Evolutionary conservation across 2,888 invertebrate species (phyloP).

Genomic region (Drosophila leonis): DNA sequence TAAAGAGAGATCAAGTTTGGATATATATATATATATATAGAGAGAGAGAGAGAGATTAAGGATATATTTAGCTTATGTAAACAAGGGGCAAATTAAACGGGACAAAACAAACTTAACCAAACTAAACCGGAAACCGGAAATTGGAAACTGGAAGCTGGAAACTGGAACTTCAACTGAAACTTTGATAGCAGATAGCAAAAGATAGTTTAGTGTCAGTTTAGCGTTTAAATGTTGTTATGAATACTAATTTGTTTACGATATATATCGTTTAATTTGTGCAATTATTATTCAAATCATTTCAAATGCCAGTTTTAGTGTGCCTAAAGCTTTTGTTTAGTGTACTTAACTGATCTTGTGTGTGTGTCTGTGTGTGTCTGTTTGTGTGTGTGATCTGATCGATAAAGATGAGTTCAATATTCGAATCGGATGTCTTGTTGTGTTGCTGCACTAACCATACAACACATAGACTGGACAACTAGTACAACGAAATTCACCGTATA

Average conservation of each 20-base stretch:
- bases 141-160: slow-evolving; percentile 10
- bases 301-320: slow-evolving; percentile 2
- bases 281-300: slow-evolving; percentile 1
- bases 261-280: neutral
- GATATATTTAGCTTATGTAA: neutral
- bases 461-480: no score
- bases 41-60: slow-evolving; percentile 2
- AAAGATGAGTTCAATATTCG: neutral
- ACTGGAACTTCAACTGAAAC: slow-evolving; percentile 13
- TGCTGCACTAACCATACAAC: no score
- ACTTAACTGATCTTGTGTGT: slow-evolving; percentile 20
- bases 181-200: slow-evolving; percentile 29
- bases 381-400: neutral
- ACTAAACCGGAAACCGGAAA: slow-evolving; percentile 12
- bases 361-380: neutral
- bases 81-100: slow-evolving; percentile 14
- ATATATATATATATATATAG: neutral
- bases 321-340: slow-evolving; percentile 6
- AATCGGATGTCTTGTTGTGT: neutral
- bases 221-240: slow-evolving; percentile 6
- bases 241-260: neutral
- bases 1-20: slow-evolving; percentile 13
- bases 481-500: no score
- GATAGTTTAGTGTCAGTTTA: slow-evolving; percentile 7
- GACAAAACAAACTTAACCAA: slow-evolving; percentile 21